Evolutionary conservation across 1,140 invertebrate species (phyloP), one percentile per base, ranked within the genome.

Genomic region (Camponotus floridanus): DNA sequence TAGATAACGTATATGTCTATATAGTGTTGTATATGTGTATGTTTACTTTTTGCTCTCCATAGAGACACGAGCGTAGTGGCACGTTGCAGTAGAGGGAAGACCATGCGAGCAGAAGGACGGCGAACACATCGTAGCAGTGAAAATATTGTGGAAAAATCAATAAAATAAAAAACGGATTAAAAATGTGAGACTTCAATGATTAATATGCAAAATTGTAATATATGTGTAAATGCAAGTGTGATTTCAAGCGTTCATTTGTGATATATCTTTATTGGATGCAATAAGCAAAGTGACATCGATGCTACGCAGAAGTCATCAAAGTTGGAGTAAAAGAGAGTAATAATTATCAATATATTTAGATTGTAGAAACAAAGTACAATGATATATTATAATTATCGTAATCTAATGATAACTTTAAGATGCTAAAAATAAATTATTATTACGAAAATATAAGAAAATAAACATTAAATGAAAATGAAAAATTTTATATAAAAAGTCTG

Each of bases 1-100:
- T n/a, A n/a, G n/a, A 57, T 15, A 70, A n/a, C 51, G n/a, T n/a
- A 68, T 80, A 26, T 26, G 48, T 42, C 64, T 59, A 42, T 45
- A 57, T 15, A 78, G 18, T 21, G 61, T 8, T 26, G 11, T 15
- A 26, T 26, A 26, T 26, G 26, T 26, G 26, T 26, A 26, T 26
- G 26, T 26, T 48, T 62, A 36, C 13, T 8, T 70, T 21, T 1
- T 33, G 3, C 21, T 31, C 21, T 15, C 4, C 5, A 26, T 2
- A 21, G n/a, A 57, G 45, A 39, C 57, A 36, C 5, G 7, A 64
- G 61, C 5, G 31, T 51, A 9, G 36, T 26, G n/a, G 11, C 9
- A 9, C 26, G 26, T 9, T 13, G 6, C 33, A 55, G 67, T 70
- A 57, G 13, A 57, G 13, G 57, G 42, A 31, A 45, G 13, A 39